Evolutionary conservation across 2,797 vertebrate genomes (phyloP), one percentile per base, ranked within the genome.

Genomic region (Hirundo rustica): DNA sequence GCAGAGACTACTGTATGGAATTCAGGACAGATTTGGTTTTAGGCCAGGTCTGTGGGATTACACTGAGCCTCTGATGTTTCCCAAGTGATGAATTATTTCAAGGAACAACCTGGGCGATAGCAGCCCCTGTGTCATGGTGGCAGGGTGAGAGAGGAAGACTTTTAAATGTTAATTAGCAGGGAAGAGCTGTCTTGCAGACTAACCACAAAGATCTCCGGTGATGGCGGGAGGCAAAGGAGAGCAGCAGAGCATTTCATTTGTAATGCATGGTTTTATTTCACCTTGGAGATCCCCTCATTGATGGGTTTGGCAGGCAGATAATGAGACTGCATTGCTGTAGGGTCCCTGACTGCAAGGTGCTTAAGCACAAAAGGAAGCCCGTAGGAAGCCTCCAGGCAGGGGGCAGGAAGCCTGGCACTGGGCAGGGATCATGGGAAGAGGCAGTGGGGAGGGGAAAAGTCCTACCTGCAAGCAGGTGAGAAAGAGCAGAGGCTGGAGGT

Each of bases 101-200:
- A 86, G 53, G 71, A 92, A 53, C 55, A 96, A 73, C 91, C 74
- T 82, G 83, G 60, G 88, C 8, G 14, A 27, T 8, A 21, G 77
- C 88, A 90, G 90, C 34, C 87, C 87, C 71, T 6, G 48, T 83
- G 75, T 78, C 70, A 62, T 0, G 14, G 71, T 64, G 84, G 61
- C 78, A 89, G 95, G 87, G 87, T 29, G 85, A 80, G 87, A 91
- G 75, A 83, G 81, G 79, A 91, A 84, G 68, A 88, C 87, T 96
- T 96, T 96, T 54, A 94, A 95, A 96, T 97, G 95, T 80, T 97
- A 96, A 97, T 97, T 91, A 93, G 60, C 23, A 89, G 82, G 54
- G 91, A 93, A 94, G 78, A 93, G 70, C 89, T 92, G 92, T 58
- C 92, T 89, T 85, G 78, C 78, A 91, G 61, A 51, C 78, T 80